Conservation (phyloP, 2,888 invertebrate genomes). For the Mimachlamys varia region DNA sequence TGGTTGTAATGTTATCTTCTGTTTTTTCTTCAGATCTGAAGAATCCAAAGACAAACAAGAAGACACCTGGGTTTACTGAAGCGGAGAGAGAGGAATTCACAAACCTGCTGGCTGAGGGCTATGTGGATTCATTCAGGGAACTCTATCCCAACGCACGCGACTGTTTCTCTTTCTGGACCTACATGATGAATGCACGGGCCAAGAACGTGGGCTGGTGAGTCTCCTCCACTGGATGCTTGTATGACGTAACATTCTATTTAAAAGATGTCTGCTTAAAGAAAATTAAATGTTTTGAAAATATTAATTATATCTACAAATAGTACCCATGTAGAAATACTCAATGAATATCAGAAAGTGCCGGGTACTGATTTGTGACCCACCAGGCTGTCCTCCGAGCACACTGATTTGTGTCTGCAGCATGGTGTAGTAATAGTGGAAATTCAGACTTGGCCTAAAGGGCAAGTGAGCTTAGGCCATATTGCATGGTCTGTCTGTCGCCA, state of each 20-base stretch:
- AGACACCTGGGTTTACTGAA: constrained; percentile 94
- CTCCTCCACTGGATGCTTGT: not conserved
- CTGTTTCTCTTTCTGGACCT: constrained; percentile 98
- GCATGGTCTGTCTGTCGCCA: too few species aligned
- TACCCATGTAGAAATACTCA: too few species aligned
- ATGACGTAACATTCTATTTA: not conserved
- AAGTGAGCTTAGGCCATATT: too few species aligned
- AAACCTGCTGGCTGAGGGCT: constrained; percentile 90
- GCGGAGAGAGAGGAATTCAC: constrained; percentile 97
- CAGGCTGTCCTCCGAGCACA: too few species aligned
- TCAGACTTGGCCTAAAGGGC: too few species aligned
- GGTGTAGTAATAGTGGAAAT: too few species aligned
- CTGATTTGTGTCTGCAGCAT: too few species aligned
- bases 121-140: constrained; percentile 93
- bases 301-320: too few species aligned
- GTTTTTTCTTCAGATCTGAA: constrained; percentile 88
- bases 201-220: constrained; percentile 97
- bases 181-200: constrained; percentile 92
- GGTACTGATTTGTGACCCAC: too few species aligned
- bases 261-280: too few species aligned
- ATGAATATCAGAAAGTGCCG: too few species aligned
- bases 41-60: constrained; percentile 96
- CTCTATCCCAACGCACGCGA: constrained; percentile 92
- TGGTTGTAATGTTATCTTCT: not conserved
- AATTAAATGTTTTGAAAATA: too few species aligned